Conservation (phyloP, 2,888 invertebrate genomes). For the Adela reaumurella region DNA sequence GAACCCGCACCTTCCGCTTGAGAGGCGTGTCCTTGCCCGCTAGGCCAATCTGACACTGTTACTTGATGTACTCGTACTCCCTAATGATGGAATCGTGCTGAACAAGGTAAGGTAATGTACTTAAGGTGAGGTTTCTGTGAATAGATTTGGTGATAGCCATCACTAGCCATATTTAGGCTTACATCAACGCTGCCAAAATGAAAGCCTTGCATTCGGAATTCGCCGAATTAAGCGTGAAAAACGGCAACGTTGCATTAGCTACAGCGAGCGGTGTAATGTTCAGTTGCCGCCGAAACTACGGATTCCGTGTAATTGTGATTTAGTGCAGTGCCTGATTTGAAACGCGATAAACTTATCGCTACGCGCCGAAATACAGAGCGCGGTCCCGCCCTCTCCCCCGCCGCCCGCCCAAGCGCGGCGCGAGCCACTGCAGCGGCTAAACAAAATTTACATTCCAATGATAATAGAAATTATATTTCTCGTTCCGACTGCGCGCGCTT, state of each 20-base stretch:
- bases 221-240: constrained; percentile 18
- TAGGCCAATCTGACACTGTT: too few species aligned
- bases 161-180: too few species aligned
- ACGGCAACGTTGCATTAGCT: constrained; percentile 42
- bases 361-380: not conserved
- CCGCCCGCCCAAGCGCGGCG: not conserved
- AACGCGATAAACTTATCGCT: constrained; percentile 38
- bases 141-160: too few species aligned
- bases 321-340: constrained; percentile 21
- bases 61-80: too few species aligned
- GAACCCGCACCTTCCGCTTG: too few species aligned
- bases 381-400: not conserved
- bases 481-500: not conserved
- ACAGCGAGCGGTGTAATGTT: constrained; percentile 31
- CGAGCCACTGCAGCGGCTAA: not conserved
- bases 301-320: constrained; percentile 47
- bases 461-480: not conserved
- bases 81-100: too few species aligned
- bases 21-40: too few species aligned
- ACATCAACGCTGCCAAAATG: too few species aligned
- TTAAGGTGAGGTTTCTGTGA: too few species aligned
- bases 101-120: too few species aligned
- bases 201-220: too few species aligned
- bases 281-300: constrained; percentile 37
- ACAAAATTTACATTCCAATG: not conserved